Base-by-base conservation (phyloP, 2,113 vertebrate genomes). In the Riparia riparia region DNA sequence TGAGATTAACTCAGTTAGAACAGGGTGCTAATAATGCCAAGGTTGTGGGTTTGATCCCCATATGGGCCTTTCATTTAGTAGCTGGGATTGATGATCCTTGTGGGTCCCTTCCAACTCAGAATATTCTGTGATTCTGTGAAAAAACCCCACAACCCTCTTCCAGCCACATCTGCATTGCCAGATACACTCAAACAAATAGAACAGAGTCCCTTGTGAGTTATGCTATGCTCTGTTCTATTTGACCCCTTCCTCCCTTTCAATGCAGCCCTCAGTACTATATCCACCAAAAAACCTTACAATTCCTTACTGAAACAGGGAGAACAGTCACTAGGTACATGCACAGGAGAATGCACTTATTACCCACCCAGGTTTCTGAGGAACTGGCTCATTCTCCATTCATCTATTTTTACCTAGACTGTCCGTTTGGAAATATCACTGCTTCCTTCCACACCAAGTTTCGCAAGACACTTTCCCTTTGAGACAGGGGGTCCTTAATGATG, bases 261-360 rank as follows among this genome's bases (percentile, higher is more conserved):
- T 14, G 41, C 14, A 77, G 28, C 10, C 28, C 6, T 24, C 1
- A 5, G 47, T 66, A 6, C 32, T 31, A 6, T 10, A 24, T 18
- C 50, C 16, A 20, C 26, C 31, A 39, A 24, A 25, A 76, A 32
- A 4, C 3, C 12, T 39, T 65, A 25, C 2, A 41, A 12, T 70
- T 90, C 72, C 42, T 42, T 34, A 18, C 22, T 74, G 25, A 17
- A 14, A 42, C 9, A 9, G 20, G 31, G 7, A 26, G 53, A 54
- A 44, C 28, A 66, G 39, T 10, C 51, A 31, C 15, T 1, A 4
- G 56, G 21, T 12, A 66, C 22, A 13, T 0, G 1, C 37, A 70
- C 6, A 32, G 60, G 34, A 87, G 18, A 70, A 70, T 3, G 2
- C 10, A 12, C 6, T 58, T 61, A 26, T 28, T 47, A 21, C 14